Base-by-base conservation (phyloP, 2,797 vertebrate species). In the Tokudaia muenninki region DNA sequence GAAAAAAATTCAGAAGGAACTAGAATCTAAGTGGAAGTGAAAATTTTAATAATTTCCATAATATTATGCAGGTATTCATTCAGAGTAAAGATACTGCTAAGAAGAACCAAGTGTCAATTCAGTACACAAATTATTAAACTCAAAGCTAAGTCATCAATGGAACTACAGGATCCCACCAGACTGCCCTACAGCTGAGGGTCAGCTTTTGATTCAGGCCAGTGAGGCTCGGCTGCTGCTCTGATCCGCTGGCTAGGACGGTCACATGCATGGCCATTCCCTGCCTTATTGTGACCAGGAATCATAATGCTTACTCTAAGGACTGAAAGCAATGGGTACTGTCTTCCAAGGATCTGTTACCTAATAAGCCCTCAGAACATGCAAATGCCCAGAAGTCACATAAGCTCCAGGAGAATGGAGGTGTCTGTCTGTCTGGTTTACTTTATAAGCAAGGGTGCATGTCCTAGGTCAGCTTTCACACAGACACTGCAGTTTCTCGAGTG, bases 1-100 rank as follows among this genome's bases (percentile, higher is more conserved):
- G 12, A 82, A 92, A 82, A 92, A 91, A 90, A 89, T 89, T 91
- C 87, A 91, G 74, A 91, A 87, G 67, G 57, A 87, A 92, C 41
- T 59, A 78, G 37, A 93, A 61, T 55, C 77, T n/a, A 89, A 79
- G 80, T 86, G 75, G 41, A 92, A 95, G 78, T 81, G 10, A 52
- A 63, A 77, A 19, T 77, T 89, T 77, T 75, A 86, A 57, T 59
- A 77, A 94, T 78, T 87, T 44, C 70, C 37, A 86, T 52, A 77
- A 82, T n/a, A 77, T 31, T 77, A 77, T 50, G 22, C 17, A 92
- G 88, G 52, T 87, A 12, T 52, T 94, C 77, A n/a, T 47, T 91
- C 74, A 61, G 21, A 96, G 7, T 82, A 29, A 78, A 83, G 44
- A 90, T 63, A 52, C 3, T 52, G 24, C 50, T 47, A 80, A 63